Conservation (phyloP, 2,113 vertebrate species). For the Irena cyanogastra region DNA sequence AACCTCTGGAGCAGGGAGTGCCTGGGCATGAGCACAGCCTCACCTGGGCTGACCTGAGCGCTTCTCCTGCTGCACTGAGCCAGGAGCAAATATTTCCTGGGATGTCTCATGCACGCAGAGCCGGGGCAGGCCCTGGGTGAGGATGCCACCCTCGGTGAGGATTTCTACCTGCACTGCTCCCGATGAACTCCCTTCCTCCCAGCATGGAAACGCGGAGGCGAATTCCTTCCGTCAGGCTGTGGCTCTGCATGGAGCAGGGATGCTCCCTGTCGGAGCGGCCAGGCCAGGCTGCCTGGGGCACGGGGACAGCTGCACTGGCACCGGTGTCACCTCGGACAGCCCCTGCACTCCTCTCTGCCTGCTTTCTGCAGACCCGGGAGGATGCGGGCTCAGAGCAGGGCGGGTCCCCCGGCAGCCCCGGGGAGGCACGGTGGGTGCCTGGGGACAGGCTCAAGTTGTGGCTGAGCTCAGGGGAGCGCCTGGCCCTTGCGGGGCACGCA, state of each 20-base stretch:
- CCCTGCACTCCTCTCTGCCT: not conserved
- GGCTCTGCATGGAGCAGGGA: not conserved
- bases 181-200: not conserved
- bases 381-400: not conserved
- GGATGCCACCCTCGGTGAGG: not conserved
- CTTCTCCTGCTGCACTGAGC: not conserved
- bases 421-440: not conserved
- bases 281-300: not conserved
- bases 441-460: not conserved
- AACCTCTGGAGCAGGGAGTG: not conserved
- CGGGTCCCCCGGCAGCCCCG: not conserved
- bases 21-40: not conserved
- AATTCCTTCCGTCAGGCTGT: not conserved
- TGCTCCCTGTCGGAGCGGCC: not conserved
- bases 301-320: not conserved
- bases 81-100: not conserved
- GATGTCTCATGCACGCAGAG: not conserved
- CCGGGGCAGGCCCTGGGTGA: not conserved
- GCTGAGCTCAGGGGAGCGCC: not conserved
- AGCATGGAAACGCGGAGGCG: accelerated
- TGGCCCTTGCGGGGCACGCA: not conserved
- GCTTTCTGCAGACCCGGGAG: not conserved
- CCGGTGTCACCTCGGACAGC: not conserved
- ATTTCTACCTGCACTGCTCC: not conserved
- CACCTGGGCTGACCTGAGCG: not conserved